phyloP scores from a whole-genome alignment of 1,140 invertebrate species.

The Temnothorax nylanderi region DNA sequence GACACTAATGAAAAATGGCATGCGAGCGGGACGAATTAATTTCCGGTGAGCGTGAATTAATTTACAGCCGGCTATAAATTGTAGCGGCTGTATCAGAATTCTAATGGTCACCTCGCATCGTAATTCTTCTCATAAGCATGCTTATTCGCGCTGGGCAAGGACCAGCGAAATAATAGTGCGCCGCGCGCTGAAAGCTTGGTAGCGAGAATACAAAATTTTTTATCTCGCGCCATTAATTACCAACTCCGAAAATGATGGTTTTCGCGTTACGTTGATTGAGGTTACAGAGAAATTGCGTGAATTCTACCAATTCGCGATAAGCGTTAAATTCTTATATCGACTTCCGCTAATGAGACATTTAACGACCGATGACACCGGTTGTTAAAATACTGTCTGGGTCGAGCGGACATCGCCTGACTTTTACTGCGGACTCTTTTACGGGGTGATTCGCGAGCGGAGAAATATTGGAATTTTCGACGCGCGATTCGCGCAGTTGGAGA shows the following conservation, averaged over 20 bases:
- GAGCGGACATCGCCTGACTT: slow-evolving; percentile 10
- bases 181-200: background rate
- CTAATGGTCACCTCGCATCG: background rate
- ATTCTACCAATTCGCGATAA: background rate
- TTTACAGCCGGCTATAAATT: slow-evolving; percentile 23
- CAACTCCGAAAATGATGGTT: background rate
- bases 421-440: slow-evolving; percentile 29
- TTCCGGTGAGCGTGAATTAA: slow-evolving; percentile 25
- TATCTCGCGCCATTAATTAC: background rate
- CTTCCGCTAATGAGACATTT: slow-evolving; percentile 43
- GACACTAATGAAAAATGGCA: slow-evolving; percentile 19
- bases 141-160: background rate
- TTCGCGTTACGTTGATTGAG: background rate
- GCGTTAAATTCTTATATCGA: slow-evolving; percentile 47
- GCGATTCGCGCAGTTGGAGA: slow-evolving; percentile 1
- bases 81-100: background rate
- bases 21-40: slow-evolving; percentile 13
- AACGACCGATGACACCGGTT: background rate
- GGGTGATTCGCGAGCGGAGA: background rate
- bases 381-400: background rate
- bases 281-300: slow-evolving; percentile 6
- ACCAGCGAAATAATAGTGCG: background rate
- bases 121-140: slow-evolving; percentile 1
- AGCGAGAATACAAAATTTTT: slow-evolving; percentile 3
- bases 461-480: slow-evolving; percentile 57